These are phyloP conservation scores for Nasonovia ribisnigri DNA, from an alignment of 2,888 invertebrate genomes.

Conservation along the genomic window DNA sequence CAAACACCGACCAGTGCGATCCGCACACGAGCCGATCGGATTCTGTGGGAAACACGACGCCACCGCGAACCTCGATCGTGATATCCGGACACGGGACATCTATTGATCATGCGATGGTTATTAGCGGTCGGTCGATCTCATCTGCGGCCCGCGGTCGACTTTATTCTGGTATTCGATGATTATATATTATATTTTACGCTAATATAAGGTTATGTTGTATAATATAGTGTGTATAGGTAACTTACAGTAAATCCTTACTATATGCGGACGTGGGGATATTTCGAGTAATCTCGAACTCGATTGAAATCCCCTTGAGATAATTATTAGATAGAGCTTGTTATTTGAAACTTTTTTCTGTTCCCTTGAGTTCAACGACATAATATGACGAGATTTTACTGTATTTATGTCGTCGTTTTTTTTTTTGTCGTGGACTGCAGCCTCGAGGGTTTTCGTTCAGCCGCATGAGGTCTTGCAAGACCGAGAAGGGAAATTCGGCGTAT, in stretches of 20 bases:
- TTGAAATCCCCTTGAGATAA: no score
- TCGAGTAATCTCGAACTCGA: no score
- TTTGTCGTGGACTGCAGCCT: not conserved
- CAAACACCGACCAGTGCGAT: not conserved
- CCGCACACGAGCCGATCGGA: not conserved
- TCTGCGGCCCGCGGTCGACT: not conserved
- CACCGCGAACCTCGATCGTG: constrained; percentile 18
- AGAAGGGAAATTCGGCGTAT: not conserved
- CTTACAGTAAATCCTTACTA: no score
- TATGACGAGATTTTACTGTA: no score
- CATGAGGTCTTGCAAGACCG: not conserved
- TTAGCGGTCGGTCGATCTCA: constrained; percentile 1
- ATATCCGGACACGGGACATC: not conserved
- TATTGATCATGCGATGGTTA: constrained; percentile 11
- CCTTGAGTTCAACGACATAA: no score
- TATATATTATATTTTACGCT: not conserved
- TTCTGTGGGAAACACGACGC: constrained; percentile 33
- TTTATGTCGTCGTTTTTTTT: not conserved
- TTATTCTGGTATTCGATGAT: not conserved
- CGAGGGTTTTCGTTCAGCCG: not conserved
- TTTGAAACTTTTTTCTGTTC: no score
- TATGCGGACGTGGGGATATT: no score
- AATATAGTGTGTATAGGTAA: no score
- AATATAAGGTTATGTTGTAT: not conserved
- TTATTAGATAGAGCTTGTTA: no score